Base-by-base conservation (phyloP, 2,888 invertebrate species). In the Odiellus spinosus region DNA sequence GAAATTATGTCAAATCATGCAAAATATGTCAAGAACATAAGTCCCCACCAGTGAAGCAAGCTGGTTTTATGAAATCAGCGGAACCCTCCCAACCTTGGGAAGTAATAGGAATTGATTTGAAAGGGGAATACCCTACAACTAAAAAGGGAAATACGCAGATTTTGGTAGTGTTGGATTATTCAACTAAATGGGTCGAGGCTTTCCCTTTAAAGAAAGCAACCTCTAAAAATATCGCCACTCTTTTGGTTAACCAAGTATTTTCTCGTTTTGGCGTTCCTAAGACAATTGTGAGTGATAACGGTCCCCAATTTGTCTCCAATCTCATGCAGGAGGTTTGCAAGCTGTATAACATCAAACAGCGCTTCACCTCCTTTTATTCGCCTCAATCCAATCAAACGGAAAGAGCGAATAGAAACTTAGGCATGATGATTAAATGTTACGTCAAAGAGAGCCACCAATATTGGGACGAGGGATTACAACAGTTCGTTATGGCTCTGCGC, bases 331-430 rank as follows among this genome's bases (percentile, higher is more conserved):
- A 35, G 18, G 14, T 19, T 10, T 21, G 2, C 6, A 35, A 8
- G 15, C 11, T 21, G 2, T 15, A 44, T 11, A 40, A 44, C 10
- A 40, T 45, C 20, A 14, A 26, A 10, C 19, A 49, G 18, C 11
- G 11, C n/a, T 35, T 20, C n/a, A 40, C 32, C 4, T 39, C 49
- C 5, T 18, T 40, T 4, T 52, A 50, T 14, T 39, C 43, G 21
- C 50, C 44, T 1, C 41, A 48, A 19, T 44, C 42, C 11, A 50
- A 52, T 14, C 52, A 45, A 4, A 43, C 48, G 1, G 48, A 51
- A 14, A 2, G 42, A 2, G 44, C 45, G 21, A 45, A 51, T 17
- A 34, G 43, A 1, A 44, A 42, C 18, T 39, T 46, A 8, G 48
- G 40, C 14, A 42, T 42, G 15, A 40, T 14, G 12, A 32, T 52